Evolutionary conservation across 1,140 invertebrate genomes (phyloP).

Genomic region (Rhopalosiphum padi): DNA sequence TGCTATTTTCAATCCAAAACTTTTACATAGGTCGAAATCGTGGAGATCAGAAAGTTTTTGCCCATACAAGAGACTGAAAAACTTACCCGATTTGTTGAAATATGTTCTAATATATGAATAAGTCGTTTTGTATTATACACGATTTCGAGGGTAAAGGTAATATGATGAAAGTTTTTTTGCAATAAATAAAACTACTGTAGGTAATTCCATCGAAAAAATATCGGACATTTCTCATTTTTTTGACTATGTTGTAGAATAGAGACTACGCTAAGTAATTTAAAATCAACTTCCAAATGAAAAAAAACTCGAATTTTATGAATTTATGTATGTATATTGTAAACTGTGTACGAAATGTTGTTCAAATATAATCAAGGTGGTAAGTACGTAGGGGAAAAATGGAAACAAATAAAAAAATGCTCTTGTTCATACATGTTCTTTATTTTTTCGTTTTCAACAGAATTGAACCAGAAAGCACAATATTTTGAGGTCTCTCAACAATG

Average conservation of each 20-base stretch:
- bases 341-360: neutral
- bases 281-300: conserved; percentile 15
- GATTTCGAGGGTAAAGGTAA: neutral
- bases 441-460: neutral
- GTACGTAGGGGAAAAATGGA: neutral
- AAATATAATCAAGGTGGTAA: conserved; percentile 10
- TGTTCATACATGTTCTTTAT: neutral
- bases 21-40: neutral
- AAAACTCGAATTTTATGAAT: neutral
- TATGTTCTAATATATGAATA: conserved; percentile 11
- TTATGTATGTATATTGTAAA: neutral
- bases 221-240: neutral
- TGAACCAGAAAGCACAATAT: neutral
- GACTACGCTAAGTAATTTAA: neutral
- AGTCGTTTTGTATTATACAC: neutral
- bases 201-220: neutral
- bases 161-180: conserved; percentile 23
- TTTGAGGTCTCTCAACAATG: neutral
- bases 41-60: neutral
- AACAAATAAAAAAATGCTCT: neutral
- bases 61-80: neutral
- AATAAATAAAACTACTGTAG: neutral
- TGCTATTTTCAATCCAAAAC: conserved; percentile 16
- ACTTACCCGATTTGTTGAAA: neutral
- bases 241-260: neutral